Conservation (phyloP, 92 coral and sea anemone species). For the Meandrina meandrites region DNA sequence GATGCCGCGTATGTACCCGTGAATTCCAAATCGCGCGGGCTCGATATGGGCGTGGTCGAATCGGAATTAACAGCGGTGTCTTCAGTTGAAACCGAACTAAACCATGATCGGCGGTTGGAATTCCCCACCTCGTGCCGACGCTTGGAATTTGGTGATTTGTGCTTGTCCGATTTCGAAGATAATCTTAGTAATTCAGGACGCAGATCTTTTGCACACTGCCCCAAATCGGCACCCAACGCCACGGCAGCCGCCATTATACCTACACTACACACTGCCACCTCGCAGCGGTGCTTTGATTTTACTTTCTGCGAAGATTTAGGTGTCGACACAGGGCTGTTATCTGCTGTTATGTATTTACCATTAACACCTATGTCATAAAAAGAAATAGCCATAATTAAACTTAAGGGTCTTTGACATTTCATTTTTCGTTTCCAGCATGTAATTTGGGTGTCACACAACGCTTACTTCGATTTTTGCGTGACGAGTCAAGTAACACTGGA, state of each 20-base stretch:
- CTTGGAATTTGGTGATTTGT: slow-evolving; percentile 71
- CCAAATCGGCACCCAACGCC: slow-evolving; percentile 58
- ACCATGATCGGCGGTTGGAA: slow-evolving; percentile 71
- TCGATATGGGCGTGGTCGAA: slow-evolving; percentile 37
- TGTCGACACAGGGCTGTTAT: slow-evolving; percentile 63
- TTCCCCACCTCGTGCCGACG: slow-evolving; percentile 76
- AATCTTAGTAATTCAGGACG: slow-evolving; percentile 53
- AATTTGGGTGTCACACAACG: not conserved
- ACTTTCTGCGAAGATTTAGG: slow-evolving; percentile 45
- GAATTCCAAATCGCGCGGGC: slow-evolving; percentile 56
- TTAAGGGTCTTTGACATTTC: not conserved
- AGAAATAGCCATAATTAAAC: not conserved
- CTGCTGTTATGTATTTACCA: slow-evolving; percentile 62
- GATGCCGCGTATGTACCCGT: slow-evolving; percentile 32
- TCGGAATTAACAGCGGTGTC: slow-evolving; percentile 40
- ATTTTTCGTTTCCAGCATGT: too few species aligned
- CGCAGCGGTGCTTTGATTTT: slow-evolving; percentile 56
- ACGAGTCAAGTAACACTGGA: not conserved
- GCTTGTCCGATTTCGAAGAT: slow-evolving; percentile 60
- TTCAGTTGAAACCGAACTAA: slow-evolving; percentile 71
- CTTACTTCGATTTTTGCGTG: not conserved
- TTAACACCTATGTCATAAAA: slow-evolving; percentile 14
- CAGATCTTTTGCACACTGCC: slow-evolving; percentile 55
- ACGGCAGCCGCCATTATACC: slow-evolving; percentile 60
- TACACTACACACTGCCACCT: slow-evolving; percentile 59